Evolutionary conservation across 2,888 invertebrate species (phyloP), one percentile per base, ranked within the genome.

Genomic region (Phortica okadai): DNA sequence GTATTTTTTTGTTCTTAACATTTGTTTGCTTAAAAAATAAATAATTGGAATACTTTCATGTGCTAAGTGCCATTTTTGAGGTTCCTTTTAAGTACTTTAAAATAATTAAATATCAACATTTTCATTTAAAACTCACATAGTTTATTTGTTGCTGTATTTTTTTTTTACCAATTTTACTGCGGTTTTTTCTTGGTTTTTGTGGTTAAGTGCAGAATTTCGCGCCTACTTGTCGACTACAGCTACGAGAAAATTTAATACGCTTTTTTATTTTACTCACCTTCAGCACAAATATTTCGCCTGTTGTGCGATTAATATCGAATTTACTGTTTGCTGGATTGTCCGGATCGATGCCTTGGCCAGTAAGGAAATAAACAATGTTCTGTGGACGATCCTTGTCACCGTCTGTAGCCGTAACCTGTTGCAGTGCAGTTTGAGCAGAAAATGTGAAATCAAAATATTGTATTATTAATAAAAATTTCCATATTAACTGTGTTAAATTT

Each of bases 241-340:
- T 21, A 21, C 21, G 21, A 21, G 21, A 21, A 21, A 21, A 21
- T 21, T 21, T 21, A 21, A 21, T 21, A 21, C 21, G 21, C 21
- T 76, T 78, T 74, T 78, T 73, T 74, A 16, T 25, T 21, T 21
- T 7, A 92, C 93, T 93, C 92, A 97, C 97, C 95, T 97, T 98
- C 50, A 97, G 93, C 16, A 98, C 97, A 91, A 96, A 98, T 92
- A 99, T 98, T 92, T 98, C 97, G 80, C 98, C 99, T 1, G 97
- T 96, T 42, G 97, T 97, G 80, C 97, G 94, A 93, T 98, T 98
- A 88, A 99, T 98, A 92, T 98, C 97, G 91, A 99, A 99, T 93
- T 98, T 98, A 93, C 97, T 97, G 91, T 98, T 98, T 80, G 96
- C 96, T 72, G 97, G 97, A 93, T 98, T 97, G 92, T 97, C 97